Base-by-base conservation (phyloP, 2,113 vertebrate genomes). In the Carassius gibelio region DNA sequence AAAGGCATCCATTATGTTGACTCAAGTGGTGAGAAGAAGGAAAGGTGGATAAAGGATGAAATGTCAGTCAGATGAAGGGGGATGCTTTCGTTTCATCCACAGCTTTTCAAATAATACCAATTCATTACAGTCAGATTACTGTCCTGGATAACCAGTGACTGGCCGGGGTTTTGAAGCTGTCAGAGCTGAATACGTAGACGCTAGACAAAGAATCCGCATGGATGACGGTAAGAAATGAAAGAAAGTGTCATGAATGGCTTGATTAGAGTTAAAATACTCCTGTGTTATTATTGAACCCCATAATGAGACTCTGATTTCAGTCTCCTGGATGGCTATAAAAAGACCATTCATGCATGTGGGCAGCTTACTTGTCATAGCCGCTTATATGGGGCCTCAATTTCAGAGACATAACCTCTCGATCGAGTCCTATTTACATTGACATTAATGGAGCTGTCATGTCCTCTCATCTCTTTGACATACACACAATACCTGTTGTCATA, bases 401-500 rank as follows among this genome's bases (percentile, higher is more conserved):
- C 66, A 61, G 48, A 82, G 72, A 23, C 72, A 50, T 74, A 75
- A 80, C 55, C 72, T 50, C 69, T 57, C 55, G 69, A 42, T 55
- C 57, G 74, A 81, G 85, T 84, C 64, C 52, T 66, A 55, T 84
- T 88, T 48, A 74, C 38, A 57, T 45, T 30, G 48, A 52, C 66
- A 82, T 84, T 87, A 86, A 85, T 74, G 75, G 30, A 84, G 77
- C 82, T 82, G 85, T 85, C 88, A 19, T 78, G 50, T 64, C 55
- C 38, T 78, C 75, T 85, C 82, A 84, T 88, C 82, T 84, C 57
- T 62, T 36, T 82, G 75, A 83, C 68, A 34, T 76, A 80, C 72
- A 82, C 69, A 88, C 83, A 88, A 88, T 87, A 82, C 82, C 80
- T 79, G 84, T 71, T 81, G 71, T 78, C 79, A 64, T 48, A 69